phyloP scores from a whole-genome alignment of 1,140 invertebrate species.

The Aphelinus certus region DNA sequence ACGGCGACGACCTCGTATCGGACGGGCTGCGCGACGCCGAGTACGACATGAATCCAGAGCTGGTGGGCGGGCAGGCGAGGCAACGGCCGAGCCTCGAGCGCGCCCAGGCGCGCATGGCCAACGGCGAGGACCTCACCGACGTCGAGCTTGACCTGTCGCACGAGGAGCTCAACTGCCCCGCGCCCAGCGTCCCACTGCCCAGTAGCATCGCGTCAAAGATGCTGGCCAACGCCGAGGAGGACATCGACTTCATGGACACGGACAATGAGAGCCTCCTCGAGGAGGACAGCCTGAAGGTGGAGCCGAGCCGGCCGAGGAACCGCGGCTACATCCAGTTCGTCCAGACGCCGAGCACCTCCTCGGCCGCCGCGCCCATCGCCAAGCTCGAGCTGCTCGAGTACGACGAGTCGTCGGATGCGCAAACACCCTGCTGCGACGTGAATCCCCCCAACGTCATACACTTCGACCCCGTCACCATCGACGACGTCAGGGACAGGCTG shows the following conservation, averaged over 20 bases:
- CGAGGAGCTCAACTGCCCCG: constrained; percentile 43
- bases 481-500: constrained; percentile 52
- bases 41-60: constrained; percentile 69
- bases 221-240: constrained; percentile 62
- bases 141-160: constrained; percentile 55
- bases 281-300: constrained; percentile 69
- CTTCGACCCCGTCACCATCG: constrained; percentile 58
- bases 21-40: constrained; percentile 77
- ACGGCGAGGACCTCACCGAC: constrained; percentile 58
- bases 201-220: constrained; percentile 56
- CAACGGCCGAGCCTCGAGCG: constrained; percentile 52
- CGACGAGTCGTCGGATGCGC: constrained; percentile 52
- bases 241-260: constrained; percentile 81
- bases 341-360: constrained; percentile 3
- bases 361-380: constrained; percentile 55
- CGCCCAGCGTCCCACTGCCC: background rate
- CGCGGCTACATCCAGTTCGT: constrained; percentile 77
- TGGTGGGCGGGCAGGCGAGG: constrained; percentile 66
- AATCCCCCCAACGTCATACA: constrained; percentile 55
- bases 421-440: constrained; percentile 40
- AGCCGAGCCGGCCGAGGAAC: constrained; percentile 68
- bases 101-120: constrained; percentile 53
- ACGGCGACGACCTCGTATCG: constrained; percentile 73
- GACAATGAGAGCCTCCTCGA: constrained; percentile 70
- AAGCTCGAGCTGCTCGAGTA: constrained; percentile 54